phyloP scores from a whole-genome alignment of 1,140 invertebrate species.

The Seison nebaliae region DNA sequence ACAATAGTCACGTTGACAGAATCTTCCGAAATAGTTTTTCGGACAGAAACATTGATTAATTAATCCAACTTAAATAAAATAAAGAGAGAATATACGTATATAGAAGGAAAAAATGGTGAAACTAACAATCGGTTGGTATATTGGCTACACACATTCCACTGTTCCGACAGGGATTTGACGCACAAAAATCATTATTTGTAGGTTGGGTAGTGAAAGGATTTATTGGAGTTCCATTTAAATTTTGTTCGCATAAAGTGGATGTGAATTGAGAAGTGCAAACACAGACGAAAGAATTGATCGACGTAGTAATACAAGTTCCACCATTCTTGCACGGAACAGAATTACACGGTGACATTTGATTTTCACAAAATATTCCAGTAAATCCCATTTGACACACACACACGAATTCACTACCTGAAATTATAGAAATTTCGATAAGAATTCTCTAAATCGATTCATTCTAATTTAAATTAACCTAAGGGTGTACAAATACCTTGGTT shows the following conservation, averaged over 20 bases:
- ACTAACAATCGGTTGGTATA: too few species aligned
- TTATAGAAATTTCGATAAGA: conserved; percentile 35
- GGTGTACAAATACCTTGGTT: conserved; percentile 8
- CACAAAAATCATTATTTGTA: conserved; percentile 3
- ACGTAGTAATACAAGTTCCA: conserved; percentile 50
- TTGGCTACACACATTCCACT: conserved; percentile 4
- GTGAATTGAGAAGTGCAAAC: conserved; percentile 42
- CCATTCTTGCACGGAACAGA: conserved; percentile 66
- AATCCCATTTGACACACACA: conserved; percentile 19
- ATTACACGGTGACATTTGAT: conserved; percentile 58
- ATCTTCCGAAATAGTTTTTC: conserved; percentile 18
- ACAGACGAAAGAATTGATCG: conserved; percentile 41
- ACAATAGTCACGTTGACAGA: conserved; percentile 10
- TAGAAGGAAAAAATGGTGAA: too few species aligned
- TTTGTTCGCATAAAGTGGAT: conserved; percentile 17
- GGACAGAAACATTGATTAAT: conserved; percentile 24
- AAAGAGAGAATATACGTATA: too few species aligned
- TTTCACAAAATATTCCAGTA: conserved; percentile 21
- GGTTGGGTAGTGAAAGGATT: conserved; percentile 6
- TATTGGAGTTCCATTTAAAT: conserved; percentile 1
- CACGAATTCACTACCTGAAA: conserved; percentile 34
- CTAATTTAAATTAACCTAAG: conserved; percentile 15
- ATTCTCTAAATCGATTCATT: conserved; percentile 8
- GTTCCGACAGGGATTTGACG: conserved; percentile 3
- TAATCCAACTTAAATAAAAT: too few species aligned